Conservation (phyloP, 2,888 invertebrate species). For the Argyra leucocephala region DNA sequence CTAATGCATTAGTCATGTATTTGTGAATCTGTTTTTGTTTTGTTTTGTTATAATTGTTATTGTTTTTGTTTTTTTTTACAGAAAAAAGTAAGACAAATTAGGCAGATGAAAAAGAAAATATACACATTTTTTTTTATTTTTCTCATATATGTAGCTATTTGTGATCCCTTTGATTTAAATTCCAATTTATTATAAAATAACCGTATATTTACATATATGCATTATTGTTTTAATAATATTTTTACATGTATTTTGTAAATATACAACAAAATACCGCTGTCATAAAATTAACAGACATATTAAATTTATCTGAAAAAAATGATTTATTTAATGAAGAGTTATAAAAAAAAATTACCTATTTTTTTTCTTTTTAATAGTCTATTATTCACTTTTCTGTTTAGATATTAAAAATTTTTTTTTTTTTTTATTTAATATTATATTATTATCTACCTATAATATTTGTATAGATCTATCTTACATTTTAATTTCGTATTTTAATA, state of each 20-base stretch:
- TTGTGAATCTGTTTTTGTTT: background rate
- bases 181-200: background rate
- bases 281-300: background rate
- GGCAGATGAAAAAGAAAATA: background rate
- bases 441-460: too few species aligned
- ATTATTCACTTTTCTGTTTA: background rate
- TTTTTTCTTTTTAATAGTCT: background rate
- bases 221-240: too few species aligned
- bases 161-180: background rate
- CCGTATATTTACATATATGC: background rate
- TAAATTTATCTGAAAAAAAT: background rate
- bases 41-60: background rate
- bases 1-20: constrained; percentile 6
- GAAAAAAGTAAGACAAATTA: background rate
- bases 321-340: constrained; percentile 2
- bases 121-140: background rate
- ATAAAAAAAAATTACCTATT: background rate
- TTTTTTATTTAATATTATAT: too few species aligned
- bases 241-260: too few species aligned
- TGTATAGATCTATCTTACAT: too few species aligned
- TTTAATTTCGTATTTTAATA: too few species aligned
- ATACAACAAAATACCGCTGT: background rate
- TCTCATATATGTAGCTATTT: background rate
- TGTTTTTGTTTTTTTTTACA: too few species aligned
- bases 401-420: too few species aligned